Conservation (phyloP, 2,113 vertebrate genomes). For the Jaculus jaculus region DNA sequence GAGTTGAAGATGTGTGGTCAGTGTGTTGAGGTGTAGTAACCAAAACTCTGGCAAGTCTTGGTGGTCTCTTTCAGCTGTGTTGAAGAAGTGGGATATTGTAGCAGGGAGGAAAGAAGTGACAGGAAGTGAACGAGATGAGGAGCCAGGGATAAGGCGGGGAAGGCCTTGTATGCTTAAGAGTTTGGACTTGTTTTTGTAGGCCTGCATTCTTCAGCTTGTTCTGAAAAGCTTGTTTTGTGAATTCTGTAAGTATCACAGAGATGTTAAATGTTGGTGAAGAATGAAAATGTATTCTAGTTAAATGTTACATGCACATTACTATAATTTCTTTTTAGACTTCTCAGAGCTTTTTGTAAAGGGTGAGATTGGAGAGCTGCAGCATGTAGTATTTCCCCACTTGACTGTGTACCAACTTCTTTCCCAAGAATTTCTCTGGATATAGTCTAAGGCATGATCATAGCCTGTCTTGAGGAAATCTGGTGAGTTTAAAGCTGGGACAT, state of each 20-base stretch:
- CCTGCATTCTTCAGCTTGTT: neutral
- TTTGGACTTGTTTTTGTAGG: constrained; percentile 13
- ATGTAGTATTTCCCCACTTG: neutral
- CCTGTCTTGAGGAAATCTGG: neutral
- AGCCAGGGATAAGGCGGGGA: neutral
- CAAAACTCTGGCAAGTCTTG: neutral
- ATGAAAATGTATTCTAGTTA: neutral
- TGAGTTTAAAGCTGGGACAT: neutral
- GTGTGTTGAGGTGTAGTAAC: neutral
- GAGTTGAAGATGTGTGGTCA: neutral
- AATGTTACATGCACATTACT: neutral
- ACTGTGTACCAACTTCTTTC: neutral
- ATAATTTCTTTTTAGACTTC: neutral
- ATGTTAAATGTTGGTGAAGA: neutral
- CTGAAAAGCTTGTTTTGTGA: neutral
- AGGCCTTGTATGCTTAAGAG: neutral
- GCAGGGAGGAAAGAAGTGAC: neutral
- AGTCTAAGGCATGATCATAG: neutral
- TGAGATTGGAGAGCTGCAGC: neutral
- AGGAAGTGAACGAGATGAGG: neutral
- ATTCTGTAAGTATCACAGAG: neutral
- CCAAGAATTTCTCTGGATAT: neutral
- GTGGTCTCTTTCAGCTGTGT: no score
- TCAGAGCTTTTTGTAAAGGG: neutral
- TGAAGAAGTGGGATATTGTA: neutral